Evolutionary conservation across 2,888 invertebrate genomes (phyloP), one percentile per base, ranked within the genome.

Genomic region (Muscina levida): DNA sequence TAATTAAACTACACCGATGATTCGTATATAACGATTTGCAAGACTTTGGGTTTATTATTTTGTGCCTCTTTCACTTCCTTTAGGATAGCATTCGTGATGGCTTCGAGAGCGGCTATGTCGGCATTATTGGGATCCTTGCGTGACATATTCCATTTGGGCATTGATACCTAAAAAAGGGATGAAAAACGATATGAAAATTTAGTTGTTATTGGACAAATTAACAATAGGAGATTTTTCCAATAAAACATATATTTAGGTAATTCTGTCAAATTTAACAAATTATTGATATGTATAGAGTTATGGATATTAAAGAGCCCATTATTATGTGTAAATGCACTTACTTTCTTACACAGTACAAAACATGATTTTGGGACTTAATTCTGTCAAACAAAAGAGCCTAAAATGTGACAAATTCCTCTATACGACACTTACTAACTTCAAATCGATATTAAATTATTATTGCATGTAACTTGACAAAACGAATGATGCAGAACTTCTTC

Each of bases 21-120:
- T 90, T 97, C 96, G 90, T 97, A 97, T 87, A 96, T 95, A 85
- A 96, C 95, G 83, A 96, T 96, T 91, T 96, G 96, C 48, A 96
- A 92, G 39, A 95, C 92, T 77, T 92, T 92, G 65, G 89, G 90
- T 86, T 77, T 89, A 77, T 86, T 87, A 39, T 86, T 86, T 77
- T 92, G 91, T 3, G 94, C 93, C 46, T 93, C 92, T 53, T 94
- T 93, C 82, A 96, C 95, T 93, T 85, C 94, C 91, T 88, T 87
- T 83, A 95, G 93, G 77, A 95, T 94, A 13, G 95, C 95, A 85
- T 89, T 89, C 8, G 91, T 91, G 19, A 91, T 90, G 73, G 90
- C 91, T 83, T 90, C 89, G 74, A 91, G 77, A 1, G 91, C 90
- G 84, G 95, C 95, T 77, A 96, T 93, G 0, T 95, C 95, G n/a